Percentiles rank a stretch among this genome's conserved stretches.
Evolutionary conservation across 1,140 invertebrate species (phyloP).

Genomic region (Zaprionus gabonicus): DNA sequence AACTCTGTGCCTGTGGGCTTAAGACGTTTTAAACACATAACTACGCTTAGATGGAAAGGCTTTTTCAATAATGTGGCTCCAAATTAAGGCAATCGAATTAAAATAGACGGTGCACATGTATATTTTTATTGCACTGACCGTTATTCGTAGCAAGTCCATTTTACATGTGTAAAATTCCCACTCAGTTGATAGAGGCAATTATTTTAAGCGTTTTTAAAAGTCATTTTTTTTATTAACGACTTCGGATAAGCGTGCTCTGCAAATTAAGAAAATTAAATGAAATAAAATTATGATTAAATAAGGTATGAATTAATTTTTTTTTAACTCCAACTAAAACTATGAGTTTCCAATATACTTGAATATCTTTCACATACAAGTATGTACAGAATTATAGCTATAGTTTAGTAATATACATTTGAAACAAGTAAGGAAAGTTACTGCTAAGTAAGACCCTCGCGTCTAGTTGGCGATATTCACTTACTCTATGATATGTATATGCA

Average conservation of each 20-base stretch:
- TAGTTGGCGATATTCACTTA: too few relatives aligned
- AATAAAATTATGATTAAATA: not conserved
- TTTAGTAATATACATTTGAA: not conserved
- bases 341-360: not conserved
- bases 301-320: not conserved
- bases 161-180: not conserved
- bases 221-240: not conserved
- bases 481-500: not conserved
- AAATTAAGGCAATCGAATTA: too few relatives aligned
- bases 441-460: too few relatives aligned
- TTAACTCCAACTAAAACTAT: not conserved
- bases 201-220: conserved; percentile 1
- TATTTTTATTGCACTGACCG: conserved; percentile 1
- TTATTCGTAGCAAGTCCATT: not conserved
- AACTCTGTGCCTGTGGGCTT: not conserved
- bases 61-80: not conserved
- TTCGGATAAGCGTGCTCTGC: not conserved
- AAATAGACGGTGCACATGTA: too few relatives aligned
- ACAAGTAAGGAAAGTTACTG: not conserved
- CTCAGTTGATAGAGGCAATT: not conserved
- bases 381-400: not conserved
- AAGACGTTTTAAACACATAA: not conserved
- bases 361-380: not conserved
- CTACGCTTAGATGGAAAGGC: not conserved
- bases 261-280: conserved; percentile 1